phyloP scores from a whole-genome alignment of 2,888 invertebrate genomes.

The Mythimna pallens region DNA sequence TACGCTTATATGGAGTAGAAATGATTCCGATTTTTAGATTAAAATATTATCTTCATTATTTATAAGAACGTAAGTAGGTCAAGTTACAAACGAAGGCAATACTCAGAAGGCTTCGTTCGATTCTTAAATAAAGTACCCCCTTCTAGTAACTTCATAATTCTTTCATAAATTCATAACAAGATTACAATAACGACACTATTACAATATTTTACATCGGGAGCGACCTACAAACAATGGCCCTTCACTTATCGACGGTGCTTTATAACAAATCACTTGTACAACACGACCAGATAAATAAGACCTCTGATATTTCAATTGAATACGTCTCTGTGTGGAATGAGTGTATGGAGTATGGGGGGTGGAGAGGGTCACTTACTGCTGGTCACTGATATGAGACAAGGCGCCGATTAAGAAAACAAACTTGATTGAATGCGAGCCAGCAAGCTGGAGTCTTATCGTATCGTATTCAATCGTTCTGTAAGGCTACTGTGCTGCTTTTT shows the following conservation, averaged over 20 bases:
- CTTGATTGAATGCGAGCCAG: constrained; percentile 75
- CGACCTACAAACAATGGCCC: constrained; percentile 82
- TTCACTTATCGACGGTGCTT: constrained; percentile 80
- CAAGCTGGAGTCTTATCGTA: constrained; percentile 78
- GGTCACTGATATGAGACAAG: constrained; percentile 74
- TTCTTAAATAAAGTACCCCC: neutral
- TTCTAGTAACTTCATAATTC: constrained; percentile 48
- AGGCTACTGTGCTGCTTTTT: constrained; percentile 62
- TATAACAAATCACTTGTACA: constrained; percentile 81
- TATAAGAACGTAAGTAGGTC: constrained; percentile 9
- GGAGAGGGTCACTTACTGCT: constrained; percentile 63
- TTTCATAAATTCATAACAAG: constrained; percentile 66
- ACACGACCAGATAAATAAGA: constrained; percentile 72
- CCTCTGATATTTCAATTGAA: constrained; percentile 70
- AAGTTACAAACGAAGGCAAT: constrained; percentile 4
- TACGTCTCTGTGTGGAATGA: constrained; percentile 46
- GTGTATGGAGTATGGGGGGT: constrained; percentile 47
- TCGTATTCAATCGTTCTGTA: constrained; percentile 72
- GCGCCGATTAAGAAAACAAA: constrained; percentile 85
- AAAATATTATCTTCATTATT: too few relatives aligned
- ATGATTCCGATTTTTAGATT: neutral
- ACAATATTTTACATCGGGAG: constrained; percentile 77
- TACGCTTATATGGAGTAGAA: neutral
- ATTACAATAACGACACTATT: constrained; percentile 74
- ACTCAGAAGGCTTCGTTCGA: neutral